These are phyloP conservation scores for Lottia scabra DNA, from an alignment of 2,888 invertebrate genomes.

Conservation along the genomic window DNA sequence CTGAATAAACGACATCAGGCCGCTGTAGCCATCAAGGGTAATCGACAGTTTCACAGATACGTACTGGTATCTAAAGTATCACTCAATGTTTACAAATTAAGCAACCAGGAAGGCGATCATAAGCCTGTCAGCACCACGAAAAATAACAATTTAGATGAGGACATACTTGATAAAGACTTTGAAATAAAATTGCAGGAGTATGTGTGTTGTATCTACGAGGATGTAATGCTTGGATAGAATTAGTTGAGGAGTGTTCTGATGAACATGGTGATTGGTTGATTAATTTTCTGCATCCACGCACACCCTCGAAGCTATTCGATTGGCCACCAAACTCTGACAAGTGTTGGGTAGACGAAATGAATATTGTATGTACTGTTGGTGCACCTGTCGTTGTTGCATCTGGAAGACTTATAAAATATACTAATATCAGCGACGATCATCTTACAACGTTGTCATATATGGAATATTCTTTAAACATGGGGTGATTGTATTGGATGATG, in stretches of 20 bases:
- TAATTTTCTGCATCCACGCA: neutral
- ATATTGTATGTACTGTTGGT: too few species aligned
- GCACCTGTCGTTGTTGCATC: too few species aligned
- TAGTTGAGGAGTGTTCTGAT: conserved; percentile 6
- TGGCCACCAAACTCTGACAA: neutral
- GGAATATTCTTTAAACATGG: too few species aligned
- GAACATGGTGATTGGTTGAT: neutral
- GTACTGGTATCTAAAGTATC: neutral
- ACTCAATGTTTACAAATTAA: neutral
- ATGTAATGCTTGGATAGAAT: neutral
- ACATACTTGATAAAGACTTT: neutral
- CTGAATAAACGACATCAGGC: neutral
- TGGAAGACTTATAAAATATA: too few species aligned
- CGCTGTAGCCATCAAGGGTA: neutral
- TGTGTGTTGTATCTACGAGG: conserved; percentile 6
- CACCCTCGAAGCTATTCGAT: neutral
- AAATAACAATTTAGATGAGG: neutral
- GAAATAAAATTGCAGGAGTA: neutral
- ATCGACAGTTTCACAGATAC: neutral
- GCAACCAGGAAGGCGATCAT: neutral
- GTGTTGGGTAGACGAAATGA: too few species aligned
- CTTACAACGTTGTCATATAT: too few species aligned
- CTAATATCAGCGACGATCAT: too few species aligned
- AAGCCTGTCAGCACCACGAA: neutral
- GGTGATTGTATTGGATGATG: too few species aligned